These are phyloP conservation scores for Euproctis similis DNA, from an alignment of 2,888 invertebrate species.

Conservation along the genomic window DNA sequence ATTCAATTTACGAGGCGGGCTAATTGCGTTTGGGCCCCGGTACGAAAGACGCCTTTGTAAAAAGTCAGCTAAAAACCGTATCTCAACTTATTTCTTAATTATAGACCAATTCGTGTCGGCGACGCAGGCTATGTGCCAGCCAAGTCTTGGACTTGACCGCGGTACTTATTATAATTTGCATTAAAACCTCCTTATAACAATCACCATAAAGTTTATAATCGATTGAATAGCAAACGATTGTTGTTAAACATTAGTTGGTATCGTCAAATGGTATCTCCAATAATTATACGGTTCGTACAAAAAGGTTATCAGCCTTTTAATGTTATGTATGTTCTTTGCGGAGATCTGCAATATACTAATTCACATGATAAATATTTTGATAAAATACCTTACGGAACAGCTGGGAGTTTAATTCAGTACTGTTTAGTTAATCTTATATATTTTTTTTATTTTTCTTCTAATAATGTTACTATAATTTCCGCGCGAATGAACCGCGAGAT, in stretches of 20 bases:
- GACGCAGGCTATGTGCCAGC: conserved; percentile 59
- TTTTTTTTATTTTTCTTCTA: too few relatives aligned
- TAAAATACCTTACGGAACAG: too few relatives aligned
- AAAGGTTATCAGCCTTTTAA: conserved; percentile 71
- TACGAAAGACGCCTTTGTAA: conserved; percentile 65
- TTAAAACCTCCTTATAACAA: conserved; percentile 27
- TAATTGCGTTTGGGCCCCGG: conserved; percentile 71
- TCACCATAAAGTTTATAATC: conserved; percentile 30
- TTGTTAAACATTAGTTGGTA: conserved; percentile 43
- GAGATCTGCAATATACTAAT: conserved; percentile 45
- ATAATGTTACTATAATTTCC: too few relatives aligned
- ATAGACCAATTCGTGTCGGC: conserved; percentile 71
- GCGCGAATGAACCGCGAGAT: too few relatives aligned
- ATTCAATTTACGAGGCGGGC: conserved; percentile 75
- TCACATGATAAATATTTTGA: too few relatives aligned
- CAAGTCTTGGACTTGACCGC: conserved; percentile 49
- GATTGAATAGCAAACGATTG: conserved; percentile 17
- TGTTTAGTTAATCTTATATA: too few relatives aligned
- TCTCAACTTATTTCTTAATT: conserved; percentile 76
- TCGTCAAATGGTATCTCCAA: conserved; percentile 64
- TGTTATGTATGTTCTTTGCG: conserved; percentile 48
- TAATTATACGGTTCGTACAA: conserved; percentile 68
- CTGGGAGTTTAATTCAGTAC: too few relatives aligned
- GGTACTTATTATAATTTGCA: conserved; percentile 19
- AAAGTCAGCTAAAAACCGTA: conserved; percentile 70